Evolutionary conservation across 1,140 invertebrate genomes (phyloP), one percentile per base, ranked within the genome.

Genomic region (Cherax quadricarinatus): DNA sequence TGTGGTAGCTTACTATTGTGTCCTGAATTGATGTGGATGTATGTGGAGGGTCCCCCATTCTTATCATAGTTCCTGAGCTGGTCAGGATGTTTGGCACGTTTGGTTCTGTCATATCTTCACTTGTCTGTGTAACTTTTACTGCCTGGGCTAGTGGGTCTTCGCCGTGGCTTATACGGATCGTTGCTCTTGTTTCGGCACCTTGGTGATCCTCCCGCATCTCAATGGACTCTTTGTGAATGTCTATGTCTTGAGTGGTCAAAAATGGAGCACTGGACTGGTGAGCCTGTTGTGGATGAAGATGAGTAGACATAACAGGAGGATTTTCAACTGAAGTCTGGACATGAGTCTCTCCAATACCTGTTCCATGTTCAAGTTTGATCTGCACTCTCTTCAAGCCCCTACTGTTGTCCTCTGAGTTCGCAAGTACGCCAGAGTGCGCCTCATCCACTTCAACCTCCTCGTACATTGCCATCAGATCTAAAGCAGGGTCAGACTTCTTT

Each of bases 361-460:
- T 57, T 16, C 83, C 83, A 48, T 85, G 83, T 49, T 85, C 83
- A 62, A 85, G n/a, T 53, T 85, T 85, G 41, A 85, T 85, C 83
- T 85, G 83, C 62, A 85, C 83, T 5, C 83, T 62, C 60, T 85
- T 85, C 60, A 85, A 41, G 24, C 60, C 41, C 7, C 83, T 62
- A 18, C 60, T 66, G 83, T 48, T 62, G 10, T 57, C 83, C 83
- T 49, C 83, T 21, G 83, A 30, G 9, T 6, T 57, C 12, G 16
- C 41, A 4, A 85, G 83, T 16, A 60, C 60, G 30, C 79, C 79
- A 16, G 60, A 14, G 41, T 57, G 30, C 18, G 51, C n/a, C 10
- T 85, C 83, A 16, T 85, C 83, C 60, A 85, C 60, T 60, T 70
- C 83, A 24, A 85, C 83, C 62, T 85, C 83, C 83, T 85, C 83